Evolutionary conservation across 2,888 invertebrate species (phyloP), one percentile per base, ranked within the genome.

Genomic region (Synergus umbraculus): DNA sequence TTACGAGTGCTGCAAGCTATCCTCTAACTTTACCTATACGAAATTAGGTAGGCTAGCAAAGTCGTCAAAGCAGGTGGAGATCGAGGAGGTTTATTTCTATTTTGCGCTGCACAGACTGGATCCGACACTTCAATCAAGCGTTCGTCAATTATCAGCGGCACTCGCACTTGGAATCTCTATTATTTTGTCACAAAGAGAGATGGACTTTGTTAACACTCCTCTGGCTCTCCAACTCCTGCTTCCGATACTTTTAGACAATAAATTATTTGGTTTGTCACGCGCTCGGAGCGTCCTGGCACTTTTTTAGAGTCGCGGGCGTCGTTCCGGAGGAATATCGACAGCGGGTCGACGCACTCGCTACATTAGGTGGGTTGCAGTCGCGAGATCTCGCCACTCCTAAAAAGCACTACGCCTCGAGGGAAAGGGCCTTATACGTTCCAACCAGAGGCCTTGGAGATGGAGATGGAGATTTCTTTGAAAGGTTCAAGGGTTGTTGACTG

Each of bases 391-490:
- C 78, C 67, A 76, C 82, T 79, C 77, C 76, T 18, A 41, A 76
- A 73, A 73, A 82, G 79, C 88, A 91, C 92, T 92, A 93, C 91
- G 93, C 93, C 87, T 93, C 93, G 85, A 93, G 91, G 37, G 92
- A 91, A n/a, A 92, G 86, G 4, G 90, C 92, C 84, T 92, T 92
- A 88, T 91, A 91, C 15, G 90, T 87, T 88, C 90, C 90, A 78
- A 90, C 89, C 90, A 94, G 92, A 91, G 95, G 93, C 93, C 95
- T 89, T 90, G 97, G 96, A 92, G 97, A 96, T 85, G 96, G 95
- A 86, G 95, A 95, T 87, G 96, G 96, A 84, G 96, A 95, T 91
- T 96, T 96, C 92, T 97, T 97, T 92, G 97, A 97, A 89, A 98
- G 94, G 94, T 98, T 98, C 86, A 98, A 93, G 78, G 98, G 98